Evolutionary conservation across 2,888 invertebrate species (phyloP).

Genomic region (Ochropleura leucogaster): DNA sequence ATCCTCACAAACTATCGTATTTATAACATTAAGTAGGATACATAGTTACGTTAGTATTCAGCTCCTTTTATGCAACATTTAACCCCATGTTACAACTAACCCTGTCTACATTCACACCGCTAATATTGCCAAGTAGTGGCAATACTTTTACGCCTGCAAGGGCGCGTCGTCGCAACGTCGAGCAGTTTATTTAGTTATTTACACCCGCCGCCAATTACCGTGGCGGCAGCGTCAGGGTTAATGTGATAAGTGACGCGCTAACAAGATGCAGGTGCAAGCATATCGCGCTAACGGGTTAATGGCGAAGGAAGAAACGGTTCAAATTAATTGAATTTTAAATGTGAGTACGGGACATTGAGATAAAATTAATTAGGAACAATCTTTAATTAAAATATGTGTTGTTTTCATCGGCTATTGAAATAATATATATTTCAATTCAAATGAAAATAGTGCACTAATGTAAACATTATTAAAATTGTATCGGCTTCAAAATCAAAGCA

Average conservation of each 20-base stretch:
- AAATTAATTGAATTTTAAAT: slow-evolving; percentile 33
- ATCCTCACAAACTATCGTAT: no score
- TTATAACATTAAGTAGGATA: no score
- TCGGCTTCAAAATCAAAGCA: neutral
- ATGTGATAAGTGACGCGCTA: slow-evolving; percentile 80
- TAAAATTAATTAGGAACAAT: neutral
- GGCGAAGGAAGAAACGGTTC: slow-evolving; percentile 22
- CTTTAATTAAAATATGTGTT: neutral
- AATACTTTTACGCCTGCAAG: slow-evolving; percentile 65
- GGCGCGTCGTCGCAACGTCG: slow-evolving; percentile 34
- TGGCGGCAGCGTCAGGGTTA: slow-evolving; percentile 72
- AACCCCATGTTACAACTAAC: slow-evolving; percentile 19
- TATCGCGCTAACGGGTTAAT: slow-evolving; percentile 42
- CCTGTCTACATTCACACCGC: slow-evolving; percentile 1
- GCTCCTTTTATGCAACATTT: neutral
- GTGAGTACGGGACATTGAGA: neutral
- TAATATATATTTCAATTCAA: neutral
- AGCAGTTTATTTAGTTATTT: slow-evolving; percentile 77
- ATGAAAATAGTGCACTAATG: neutral
- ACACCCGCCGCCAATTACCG: slow-evolving; percentile 77
- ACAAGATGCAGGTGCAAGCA: slow-evolving; percentile 71
- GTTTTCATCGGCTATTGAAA: neutral
- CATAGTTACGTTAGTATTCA: neutral
- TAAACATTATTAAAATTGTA: neutral
- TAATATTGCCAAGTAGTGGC: slow-evolving; percentile 60